phyloP scores from a whole-genome alignment of 2,888 invertebrate species.

The Plusia festucae region DNA sequence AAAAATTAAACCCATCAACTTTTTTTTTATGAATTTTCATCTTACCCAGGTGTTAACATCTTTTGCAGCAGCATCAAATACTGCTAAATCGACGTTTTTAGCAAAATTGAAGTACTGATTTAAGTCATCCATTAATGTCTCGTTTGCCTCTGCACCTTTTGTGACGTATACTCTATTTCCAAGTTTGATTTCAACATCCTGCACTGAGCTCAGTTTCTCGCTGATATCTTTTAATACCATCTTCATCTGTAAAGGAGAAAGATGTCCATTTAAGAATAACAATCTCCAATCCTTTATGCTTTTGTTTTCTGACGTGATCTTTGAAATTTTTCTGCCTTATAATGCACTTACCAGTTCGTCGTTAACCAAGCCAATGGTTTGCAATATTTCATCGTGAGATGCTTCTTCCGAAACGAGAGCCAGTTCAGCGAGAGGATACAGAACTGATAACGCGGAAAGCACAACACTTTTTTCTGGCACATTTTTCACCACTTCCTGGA shows the following conservation, averaged over 20 bases:
- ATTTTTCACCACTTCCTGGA: constrained; percentile 71
- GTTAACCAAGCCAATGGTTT: constrained; percentile 72
- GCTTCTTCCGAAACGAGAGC: constrained; percentile 74
- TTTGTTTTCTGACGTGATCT: too few species aligned
- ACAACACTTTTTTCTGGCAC: constrained; percentile 74
- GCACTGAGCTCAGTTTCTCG: constrained; percentile 63
- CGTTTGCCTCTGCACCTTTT: constrained; percentile 81
- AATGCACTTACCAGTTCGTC: constrained; percentile 67
- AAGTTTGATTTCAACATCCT: constrained; percentile 88
- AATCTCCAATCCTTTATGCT: background rate
- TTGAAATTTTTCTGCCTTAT: too few species aligned
- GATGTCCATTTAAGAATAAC: background rate
- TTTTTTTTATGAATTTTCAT: too few species aligned
- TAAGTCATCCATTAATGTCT: too few species aligned
- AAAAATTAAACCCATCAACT: too few species aligned
- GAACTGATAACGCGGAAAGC: constrained; percentile 83
- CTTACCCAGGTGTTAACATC: constrained; percentile 94
- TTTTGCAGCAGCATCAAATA: constrained; percentile 78
- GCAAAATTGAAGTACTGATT: too few species aligned
- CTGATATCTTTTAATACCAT: constrained; percentile 67
- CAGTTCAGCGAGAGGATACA: constrained; percentile 78
- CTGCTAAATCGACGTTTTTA: constrained; percentile 90
- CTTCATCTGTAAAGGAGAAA: constrained; percentile 72
- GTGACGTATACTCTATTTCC: constrained; percentile 92
- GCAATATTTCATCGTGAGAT: constrained; percentile 77